Conservation (phyloP, 2,797 vertebrate species). For the Gobionotothen gibberifrons region DNA sequence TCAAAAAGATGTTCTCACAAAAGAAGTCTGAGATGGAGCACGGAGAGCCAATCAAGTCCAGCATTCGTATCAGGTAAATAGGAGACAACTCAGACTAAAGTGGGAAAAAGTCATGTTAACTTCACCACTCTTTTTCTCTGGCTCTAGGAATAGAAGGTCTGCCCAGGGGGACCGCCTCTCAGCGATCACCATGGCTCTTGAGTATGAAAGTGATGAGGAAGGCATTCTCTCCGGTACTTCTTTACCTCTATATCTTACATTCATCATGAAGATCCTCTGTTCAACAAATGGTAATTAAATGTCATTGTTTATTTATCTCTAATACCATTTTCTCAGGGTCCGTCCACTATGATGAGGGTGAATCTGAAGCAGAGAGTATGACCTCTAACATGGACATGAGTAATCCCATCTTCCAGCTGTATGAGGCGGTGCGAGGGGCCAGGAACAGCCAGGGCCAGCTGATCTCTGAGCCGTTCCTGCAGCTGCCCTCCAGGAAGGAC, state of each 20-base stretch:
- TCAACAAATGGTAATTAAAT: fast-evolving
- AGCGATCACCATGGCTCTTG: slow-evolving; percentile 95
- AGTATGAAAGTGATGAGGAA: slow-evolving; percentile 99
- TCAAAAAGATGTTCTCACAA: slow-evolving; percentile 97
- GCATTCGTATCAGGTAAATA: slow-evolving; percentile 93
- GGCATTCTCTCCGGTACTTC: slow-evolving; percentile 91
- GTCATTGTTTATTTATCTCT: background rate
- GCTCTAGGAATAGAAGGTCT: slow-evolving; percentile 91
- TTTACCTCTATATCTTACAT: background rate
- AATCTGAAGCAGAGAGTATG: slow-evolving; percentile 95
- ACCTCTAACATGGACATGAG: slow-evolving; percentile 95
- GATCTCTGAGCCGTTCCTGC: slow-evolving; percentile 96
- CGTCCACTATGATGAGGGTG: slow-evolving; percentile 95
- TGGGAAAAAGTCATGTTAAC: background rate
- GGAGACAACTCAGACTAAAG: background rate
- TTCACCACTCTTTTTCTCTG: background rate
- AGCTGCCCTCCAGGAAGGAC: slow-evolving; percentile 96
- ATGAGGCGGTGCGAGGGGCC: slow-evolving; percentile 92
- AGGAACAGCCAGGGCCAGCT: slow-evolving; percentile 97
- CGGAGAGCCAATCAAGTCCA: slow-evolving; percentile 94
- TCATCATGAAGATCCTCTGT: background rate
- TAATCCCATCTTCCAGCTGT: slow-evolving; percentile 97
- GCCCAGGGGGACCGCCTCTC: slow-evolving; percentile 95
- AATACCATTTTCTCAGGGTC: slow-evolving; percentile 80
- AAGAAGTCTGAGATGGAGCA: slow-evolving; percentile 97